Evolutionary conservation across 2,113 vertebrate genomes (phyloP).

Genomic region (Sminthopsis crassicaudata): DNA sequence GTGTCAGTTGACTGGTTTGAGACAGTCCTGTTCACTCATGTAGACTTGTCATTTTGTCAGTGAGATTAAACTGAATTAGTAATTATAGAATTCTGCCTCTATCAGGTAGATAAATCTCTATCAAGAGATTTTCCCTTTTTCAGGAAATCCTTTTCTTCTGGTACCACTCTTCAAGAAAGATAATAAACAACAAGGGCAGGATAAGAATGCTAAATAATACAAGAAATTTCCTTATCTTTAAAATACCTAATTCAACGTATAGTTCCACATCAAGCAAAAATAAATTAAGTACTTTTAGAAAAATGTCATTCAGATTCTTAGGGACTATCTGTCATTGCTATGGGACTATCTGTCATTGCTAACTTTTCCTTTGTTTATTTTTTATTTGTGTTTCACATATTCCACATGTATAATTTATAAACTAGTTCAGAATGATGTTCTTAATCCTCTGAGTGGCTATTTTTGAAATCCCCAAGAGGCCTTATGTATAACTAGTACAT

Average conservation of each 20-base stretch:
- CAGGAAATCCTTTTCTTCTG: not conserved
- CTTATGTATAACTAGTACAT: conserved; percentile 43
- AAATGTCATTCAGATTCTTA: not conserved
- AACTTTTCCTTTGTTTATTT: conserved; percentile 43
- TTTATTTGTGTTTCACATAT: conserved; percentile 1
- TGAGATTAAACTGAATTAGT: not conserved
- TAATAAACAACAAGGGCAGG: not conserved
- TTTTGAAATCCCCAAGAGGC: conserved; percentile 52
- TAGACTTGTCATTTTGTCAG: not conserved
- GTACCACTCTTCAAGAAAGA: not conserved
- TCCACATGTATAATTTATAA: conserved; percentile 11
- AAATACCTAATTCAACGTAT: not conserved
- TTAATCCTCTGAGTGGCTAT: conserved; percentile 38
- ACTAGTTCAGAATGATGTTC: conserved; percentile 4
- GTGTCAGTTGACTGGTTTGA: not conserved
- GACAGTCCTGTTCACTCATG: not conserved
- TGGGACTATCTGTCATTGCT: not conserved
- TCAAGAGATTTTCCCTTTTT: not conserved
- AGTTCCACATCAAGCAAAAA: conserved; percentile 28
- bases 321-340: not conserved
- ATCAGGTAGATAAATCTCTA: not conserved
- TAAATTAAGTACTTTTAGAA: conserved; percentile 1
- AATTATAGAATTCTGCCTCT: not conserved
- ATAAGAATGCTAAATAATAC: not conserved
- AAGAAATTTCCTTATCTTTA: conserved; percentile 2